These are phyloP conservation scores for Epiblema foenella DNA, from an alignment of 2,888 invertebrate species.

Conservation along the genomic window DNA sequence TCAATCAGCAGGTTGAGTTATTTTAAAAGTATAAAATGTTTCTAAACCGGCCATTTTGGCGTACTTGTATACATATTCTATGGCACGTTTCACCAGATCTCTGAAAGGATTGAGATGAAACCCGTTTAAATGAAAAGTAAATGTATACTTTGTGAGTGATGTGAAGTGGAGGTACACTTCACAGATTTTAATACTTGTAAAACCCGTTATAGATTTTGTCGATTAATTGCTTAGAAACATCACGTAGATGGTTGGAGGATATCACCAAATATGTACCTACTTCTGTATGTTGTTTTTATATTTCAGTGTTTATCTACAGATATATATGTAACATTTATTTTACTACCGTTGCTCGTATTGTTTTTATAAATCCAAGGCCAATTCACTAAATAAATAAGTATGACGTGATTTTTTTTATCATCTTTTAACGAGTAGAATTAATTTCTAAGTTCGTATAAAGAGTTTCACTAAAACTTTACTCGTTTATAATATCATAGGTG, in stretches of 20 bases:
- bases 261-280: too few relatives aligned
- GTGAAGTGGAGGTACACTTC: not conserved
- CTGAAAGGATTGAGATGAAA: slow-evolving; percentile 19
- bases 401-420: not conserved
- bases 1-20: slow-evolving; percentile 32
- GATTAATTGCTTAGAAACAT: not conserved
- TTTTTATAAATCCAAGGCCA: not conserved
- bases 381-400: not conserved
- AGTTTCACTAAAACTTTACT: not conserved
- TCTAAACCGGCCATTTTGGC: not conserved
- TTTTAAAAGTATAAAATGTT: slow-evolving; percentile 21
- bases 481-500: too few relatives aligned
- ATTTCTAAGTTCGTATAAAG: slow-evolving; percentile 11
- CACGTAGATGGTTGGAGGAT: not conserved
- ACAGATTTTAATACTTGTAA: not conserved
- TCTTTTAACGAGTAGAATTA: not conserved
- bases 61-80: slow-evolving; percentile 25
- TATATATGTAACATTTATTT: too few relatives aligned
- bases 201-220: not conserved
- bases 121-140: slow-evolving; percentile 8
- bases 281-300: too few relatives aligned
- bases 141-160: not conserved
- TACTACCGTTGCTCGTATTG: not conserved
- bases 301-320: too few relatives aligned
- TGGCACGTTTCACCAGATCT: slow-evolving; percentile 22